Percentiles rank a stretch among this genome's conserved stretches.
phyloP scores from a whole-genome alignment of 2,797 vertebrate species.

The Aythya fuligula region DNA sequence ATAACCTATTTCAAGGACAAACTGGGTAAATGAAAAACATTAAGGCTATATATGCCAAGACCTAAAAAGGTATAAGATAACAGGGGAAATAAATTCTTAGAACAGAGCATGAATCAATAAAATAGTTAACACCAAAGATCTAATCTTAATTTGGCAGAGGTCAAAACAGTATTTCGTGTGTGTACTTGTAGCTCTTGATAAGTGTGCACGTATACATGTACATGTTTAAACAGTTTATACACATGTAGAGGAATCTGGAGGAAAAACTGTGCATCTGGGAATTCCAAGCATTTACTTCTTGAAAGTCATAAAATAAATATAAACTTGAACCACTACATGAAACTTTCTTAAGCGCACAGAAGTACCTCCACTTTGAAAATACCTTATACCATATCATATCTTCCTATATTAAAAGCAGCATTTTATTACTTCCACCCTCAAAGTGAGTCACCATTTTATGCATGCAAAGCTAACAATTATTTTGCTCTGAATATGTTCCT shows the following conservation, averaged over 20 bases:
- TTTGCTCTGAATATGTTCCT: constrained; percentile 7
- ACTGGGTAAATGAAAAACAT: not conserved
- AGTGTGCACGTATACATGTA: fast-evolving
- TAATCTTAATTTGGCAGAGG: not conserved
- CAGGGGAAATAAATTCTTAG: not conserved
- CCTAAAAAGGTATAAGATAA: not conserved
- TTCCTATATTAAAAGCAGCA: constrained; percentile 20
- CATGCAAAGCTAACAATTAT: constrained; percentile 50
- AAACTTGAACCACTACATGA: not conserved
- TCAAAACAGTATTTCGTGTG: not conserved
- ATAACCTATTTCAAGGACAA: not conserved
- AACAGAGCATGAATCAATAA: fast-evolving
- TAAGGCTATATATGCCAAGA: not conserved
- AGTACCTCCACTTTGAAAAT: not conserved
- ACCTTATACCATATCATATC: not conserved
- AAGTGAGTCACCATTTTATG: constrained; percentile 7
- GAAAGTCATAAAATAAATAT: not conserved
- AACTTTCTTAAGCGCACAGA: not conserved
- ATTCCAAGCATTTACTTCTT: not conserved
- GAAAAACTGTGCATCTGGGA: not conserved
- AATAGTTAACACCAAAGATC: not conserved
- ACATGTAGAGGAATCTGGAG: not conserved
- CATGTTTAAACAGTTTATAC: not conserved
- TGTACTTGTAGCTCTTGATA: not conserved
- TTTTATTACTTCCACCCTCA: constrained; percentile 52